A percentile compares a stretch with the other conserved stretches of the same genome.
Conservation (phyloP, 2,113 vertebrate genomes). For the Stomatorhinus ivindoensis region DNA sequence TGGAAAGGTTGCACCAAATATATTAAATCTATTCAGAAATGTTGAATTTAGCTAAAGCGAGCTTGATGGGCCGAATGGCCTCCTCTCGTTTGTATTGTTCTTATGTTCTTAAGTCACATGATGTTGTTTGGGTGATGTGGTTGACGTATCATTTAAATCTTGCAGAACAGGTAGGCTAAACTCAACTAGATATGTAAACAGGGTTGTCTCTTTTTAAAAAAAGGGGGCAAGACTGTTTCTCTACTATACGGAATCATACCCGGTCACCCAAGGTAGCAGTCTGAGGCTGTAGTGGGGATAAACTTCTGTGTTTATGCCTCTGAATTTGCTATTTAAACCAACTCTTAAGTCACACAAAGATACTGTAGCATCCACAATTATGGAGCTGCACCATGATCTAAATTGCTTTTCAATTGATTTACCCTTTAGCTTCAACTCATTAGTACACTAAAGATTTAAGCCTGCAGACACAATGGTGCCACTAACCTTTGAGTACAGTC, state of each 20-base stretch:
- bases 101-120: no score
- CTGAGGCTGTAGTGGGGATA: background rate
- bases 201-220: background rate
- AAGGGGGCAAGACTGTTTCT: background rate
- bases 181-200: background rate
- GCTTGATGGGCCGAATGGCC: no score
- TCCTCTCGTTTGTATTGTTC: no score
- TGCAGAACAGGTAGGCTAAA: background rate
- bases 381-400: slow-evolving; percentile 1
- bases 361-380: background rate
- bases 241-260: background rate
- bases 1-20: background rate
- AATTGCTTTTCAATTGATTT: slow-evolving; percentile 19
- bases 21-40: background rate
- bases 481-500: slow-evolving; percentile 54
- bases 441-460: slow-evolving; percentile 23
- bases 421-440: slow-evolving; percentile 33
- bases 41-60: no score
- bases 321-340: background rate
- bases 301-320: background rate
- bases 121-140: background rate
- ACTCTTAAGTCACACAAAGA: slow-evolving; percentile 13
- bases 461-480: slow-evolving; percentile 46
- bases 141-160: background rate
- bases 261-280: background rate